phyloP scores from a whole-genome alignment of 2,888 invertebrate species.

The Seira ritae region DNA sequence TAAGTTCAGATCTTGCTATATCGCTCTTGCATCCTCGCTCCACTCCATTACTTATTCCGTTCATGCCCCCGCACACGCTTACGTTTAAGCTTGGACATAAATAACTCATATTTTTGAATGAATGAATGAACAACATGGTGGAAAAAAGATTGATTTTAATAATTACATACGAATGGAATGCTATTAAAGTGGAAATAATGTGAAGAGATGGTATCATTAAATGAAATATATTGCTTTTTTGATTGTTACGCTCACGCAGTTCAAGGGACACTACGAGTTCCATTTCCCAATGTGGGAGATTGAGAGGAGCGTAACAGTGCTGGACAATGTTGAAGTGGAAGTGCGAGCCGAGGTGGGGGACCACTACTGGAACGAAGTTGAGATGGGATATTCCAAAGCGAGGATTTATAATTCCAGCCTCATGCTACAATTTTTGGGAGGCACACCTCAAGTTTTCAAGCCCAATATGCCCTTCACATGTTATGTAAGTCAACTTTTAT shows the following conservation, averaged over 20 bases:
- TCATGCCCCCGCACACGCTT: no score
- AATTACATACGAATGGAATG: conserved; percentile 26
- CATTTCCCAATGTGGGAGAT: conserved; percentile 90
- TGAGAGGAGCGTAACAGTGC: conserved; percentile 79
- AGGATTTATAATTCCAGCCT: conserved; percentile 92
- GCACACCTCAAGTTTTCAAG: conserved; percentile 94
- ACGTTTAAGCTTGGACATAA: background rate
- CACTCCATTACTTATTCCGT: background rate
- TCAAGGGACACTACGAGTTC: conserved; percentile 92
- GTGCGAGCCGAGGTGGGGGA: conserved; percentile 93
- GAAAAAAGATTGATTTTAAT: conserved; percentile 10
- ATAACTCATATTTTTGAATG: background rate
- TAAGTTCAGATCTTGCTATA: conserved; percentile 25
- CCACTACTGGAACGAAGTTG: conserved; percentile 88
- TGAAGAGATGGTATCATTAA: conserved; percentile 37
- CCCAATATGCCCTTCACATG: conserved; percentile 93
- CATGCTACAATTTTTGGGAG: conserved; percentile 87
- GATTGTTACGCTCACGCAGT: conserved; percentile 78
- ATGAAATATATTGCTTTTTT: conserved; percentile 39
- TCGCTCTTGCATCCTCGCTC: conserved; percentile 9
- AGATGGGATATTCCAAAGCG: conserved; percentile 91
- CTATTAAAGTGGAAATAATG: conserved; percentile 31
- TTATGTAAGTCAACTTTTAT: conserved; percentile 80
- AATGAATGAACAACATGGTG: background rate
- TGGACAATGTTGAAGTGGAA: conserved; percentile 88